A percentile compares a stretch with the other conserved stretches of the same genome.
Evolutionary conservation across 2,797 vertebrate species (phyloP).

Genomic region (Myoxocephalus aenaeus): DNA sequence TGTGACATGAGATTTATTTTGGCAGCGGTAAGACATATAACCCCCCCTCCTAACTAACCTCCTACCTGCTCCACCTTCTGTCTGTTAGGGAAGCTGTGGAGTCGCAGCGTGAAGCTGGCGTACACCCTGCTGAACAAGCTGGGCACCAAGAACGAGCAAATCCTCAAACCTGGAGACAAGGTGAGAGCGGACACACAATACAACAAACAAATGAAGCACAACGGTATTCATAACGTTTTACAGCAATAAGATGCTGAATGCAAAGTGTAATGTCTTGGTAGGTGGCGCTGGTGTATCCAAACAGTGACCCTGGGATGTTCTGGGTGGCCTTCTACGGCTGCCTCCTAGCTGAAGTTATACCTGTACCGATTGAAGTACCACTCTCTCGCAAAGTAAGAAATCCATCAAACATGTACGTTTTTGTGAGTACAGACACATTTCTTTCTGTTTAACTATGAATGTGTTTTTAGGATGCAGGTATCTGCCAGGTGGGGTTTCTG

Average conservation of each 20-base stretch:
- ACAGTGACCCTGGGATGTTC: constrained; percentile 99
- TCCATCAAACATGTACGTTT: neutral
- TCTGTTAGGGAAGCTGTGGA: constrained; percentile 95
- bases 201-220: neutral
- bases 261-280: constrained; percentile 58
- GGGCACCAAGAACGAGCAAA: constrained; percentile 96
- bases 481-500: constrained; percentile 97
- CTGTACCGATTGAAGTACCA: constrained; percentile 98
- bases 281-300: constrained; percentile 98
- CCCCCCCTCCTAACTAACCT: neutral
- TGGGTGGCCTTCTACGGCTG: constrained; percentile 98
- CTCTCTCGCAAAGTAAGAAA: constrained; percentile 94
- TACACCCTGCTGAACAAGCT: constrained; percentile 98
- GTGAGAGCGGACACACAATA: constrained; percentile 78
- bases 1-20: constrained; percentile 23
- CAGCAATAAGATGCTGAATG: neutral
- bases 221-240: neutral
- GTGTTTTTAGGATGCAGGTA: constrained; percentile 90
- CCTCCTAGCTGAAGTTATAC: constrained; percentile 97
- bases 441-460: neutral
- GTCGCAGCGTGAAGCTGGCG: constrained; percentile 97
- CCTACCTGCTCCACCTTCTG: constrained; percentile 44
- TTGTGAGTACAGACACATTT: neutral
- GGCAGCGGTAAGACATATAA: constrained; percentile 17
- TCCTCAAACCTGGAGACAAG: constrained; percentile 95